Conservation (phyloP, 2,888 invertebrate genomes). For the Taenaris catops region DNA sequence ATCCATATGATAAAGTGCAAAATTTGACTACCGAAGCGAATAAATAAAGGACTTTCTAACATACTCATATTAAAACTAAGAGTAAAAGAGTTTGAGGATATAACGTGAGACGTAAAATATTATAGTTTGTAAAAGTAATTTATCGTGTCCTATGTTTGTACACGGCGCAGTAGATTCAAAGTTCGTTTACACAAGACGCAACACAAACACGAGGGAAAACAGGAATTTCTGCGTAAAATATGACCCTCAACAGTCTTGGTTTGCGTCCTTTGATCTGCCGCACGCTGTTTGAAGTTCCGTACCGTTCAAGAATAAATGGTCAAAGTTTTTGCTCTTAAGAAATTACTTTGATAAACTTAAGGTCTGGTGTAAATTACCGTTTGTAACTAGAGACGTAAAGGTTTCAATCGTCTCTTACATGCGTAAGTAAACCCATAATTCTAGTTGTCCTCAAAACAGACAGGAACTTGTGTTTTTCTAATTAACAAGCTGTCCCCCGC, state of each 20-base stretch:
- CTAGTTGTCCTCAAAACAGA: too few species aligned
- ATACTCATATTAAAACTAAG: too few species aligned
- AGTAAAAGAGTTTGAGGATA: too few species aligned
- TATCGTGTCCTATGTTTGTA: constrained; percentile 7
- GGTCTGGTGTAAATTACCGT: constrained; percentile 18
- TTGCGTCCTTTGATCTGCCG: constrained; percentile 21
- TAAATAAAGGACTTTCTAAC: too few species aligned
- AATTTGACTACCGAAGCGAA: too few species aligned
- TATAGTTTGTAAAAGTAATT: too few species aligned
- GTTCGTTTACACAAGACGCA: constrained; percentile 12
- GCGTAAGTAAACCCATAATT: too few species aligned
- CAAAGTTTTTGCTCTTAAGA: constrained; percentile 41
- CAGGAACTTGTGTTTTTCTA: too few species aligned
- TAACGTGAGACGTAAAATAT: too few species aligned
- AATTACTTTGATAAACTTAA: constrained; percentile 41
- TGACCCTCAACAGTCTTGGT: constrained; percentile 10
- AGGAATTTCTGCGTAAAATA: constrained; percentile 19
- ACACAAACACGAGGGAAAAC: constrained; percentile 24
- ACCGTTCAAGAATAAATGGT: constrained; percentile 37
- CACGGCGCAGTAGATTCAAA: constrained; percentile 3
- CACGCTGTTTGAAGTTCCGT: constrained; percentile 17
- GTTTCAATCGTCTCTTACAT: too few species aligned
- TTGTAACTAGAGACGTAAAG: constrained; percentile 5
- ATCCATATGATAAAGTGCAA: too few species aligned
- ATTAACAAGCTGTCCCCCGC: too few species aligned